A percentile compares a stretch with the other conserved stretches of the same genome.
Evolutionary conservation across 2,888 invertebrate species (phyloP).

Genomic region (Coenonympha glycerion): DNA sequence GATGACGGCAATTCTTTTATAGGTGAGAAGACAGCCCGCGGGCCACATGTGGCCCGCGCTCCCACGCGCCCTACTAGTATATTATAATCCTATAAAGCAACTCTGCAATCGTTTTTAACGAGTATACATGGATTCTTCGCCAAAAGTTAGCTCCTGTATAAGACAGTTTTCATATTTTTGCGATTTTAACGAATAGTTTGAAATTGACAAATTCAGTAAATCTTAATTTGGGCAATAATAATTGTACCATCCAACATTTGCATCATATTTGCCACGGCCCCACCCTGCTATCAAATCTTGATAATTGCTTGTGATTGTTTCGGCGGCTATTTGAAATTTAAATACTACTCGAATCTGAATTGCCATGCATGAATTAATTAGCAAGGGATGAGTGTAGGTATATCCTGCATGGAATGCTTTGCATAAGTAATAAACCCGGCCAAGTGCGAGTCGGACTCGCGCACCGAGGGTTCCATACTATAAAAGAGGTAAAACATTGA

Average conservation of each 20-base stretch:
- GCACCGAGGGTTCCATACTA: too few species aligned
- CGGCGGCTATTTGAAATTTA: conserved; percentile 49
- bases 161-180: not conserved
- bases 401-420: not conserved
- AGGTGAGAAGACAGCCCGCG: too few species aligned
- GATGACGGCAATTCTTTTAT: too few species aligned
- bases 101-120: too few species aligned
- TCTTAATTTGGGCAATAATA: conserved; percentile 6
- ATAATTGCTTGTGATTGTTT: conserved; percentile 50
- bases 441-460: too few species aligned
- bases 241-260: conserved; percentile 25
- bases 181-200: not conserved
- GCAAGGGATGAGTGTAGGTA: conserved; percentile 28
- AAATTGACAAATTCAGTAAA: not conserved
- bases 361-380: conserved; percentile 44
- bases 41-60: too few species aligned
- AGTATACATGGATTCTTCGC: too few species aligned
- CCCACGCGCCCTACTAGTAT: too few species aligned
- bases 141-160: too few species aligned
- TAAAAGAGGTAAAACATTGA: too few species aligned
- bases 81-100: too few species aligned
- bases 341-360: conserved; percentile 47
- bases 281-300: conserved; percentile 28
- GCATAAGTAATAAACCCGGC: not conserved
- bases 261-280: conserved; percentile 32